Conservation (phyloP, 2,888 invertebrate species). For the Yponomeuta plumbellus region DNA sequence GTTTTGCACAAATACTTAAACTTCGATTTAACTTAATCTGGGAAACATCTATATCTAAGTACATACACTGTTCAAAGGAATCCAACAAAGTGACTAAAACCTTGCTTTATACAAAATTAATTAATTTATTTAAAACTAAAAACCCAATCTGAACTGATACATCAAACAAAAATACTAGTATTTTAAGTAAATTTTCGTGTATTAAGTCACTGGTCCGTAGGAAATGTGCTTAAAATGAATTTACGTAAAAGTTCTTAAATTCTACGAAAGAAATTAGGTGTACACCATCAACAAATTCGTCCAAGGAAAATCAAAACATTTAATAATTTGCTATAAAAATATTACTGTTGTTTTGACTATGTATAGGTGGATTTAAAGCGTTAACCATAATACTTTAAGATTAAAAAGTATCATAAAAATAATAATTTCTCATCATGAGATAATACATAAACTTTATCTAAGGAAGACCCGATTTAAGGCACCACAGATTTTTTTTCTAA, state of each 20-base stretch:
- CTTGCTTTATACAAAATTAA: conserved; percentile 40
- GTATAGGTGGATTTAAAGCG: conserved; percentile 65
- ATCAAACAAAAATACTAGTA: not conserved
- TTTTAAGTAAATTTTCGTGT: conserved; percentile 7
- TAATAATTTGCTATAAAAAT: not conserved
- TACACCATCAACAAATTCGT: conserved; percentile 32
- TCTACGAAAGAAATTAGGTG: not conserved
- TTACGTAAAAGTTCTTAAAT: conserved; percentile 26
- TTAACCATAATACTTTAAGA: conserved; percentile 63
- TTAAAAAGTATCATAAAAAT: conserved; percentile 29
- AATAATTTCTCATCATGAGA: conserved; percentile 32
- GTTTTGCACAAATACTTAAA: conserved; percentile 70
- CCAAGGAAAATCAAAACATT: not conserved
- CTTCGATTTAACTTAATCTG: conserved; percentile 44
- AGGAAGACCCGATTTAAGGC: conserved; percentile 63
- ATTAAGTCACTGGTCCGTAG: conserved; percentile 35
- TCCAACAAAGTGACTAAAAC: conserved; percentile 61
- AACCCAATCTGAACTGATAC: not conserved
- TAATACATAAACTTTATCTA: conserved; percentile 30
- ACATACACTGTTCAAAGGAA: conserved; percentile 44
- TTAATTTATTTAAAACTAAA: conserved; percentile 21
- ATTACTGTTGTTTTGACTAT: conserved; percentile 35
- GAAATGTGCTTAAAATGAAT: conserved; percentile 17
- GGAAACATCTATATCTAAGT: conserved; percentile 53
- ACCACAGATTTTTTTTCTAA: conserved; percentile 31